phyloP scores from a whole-genome alignment of 2,113 vertebrate genomes.

The Sciurus niger region DNA sequence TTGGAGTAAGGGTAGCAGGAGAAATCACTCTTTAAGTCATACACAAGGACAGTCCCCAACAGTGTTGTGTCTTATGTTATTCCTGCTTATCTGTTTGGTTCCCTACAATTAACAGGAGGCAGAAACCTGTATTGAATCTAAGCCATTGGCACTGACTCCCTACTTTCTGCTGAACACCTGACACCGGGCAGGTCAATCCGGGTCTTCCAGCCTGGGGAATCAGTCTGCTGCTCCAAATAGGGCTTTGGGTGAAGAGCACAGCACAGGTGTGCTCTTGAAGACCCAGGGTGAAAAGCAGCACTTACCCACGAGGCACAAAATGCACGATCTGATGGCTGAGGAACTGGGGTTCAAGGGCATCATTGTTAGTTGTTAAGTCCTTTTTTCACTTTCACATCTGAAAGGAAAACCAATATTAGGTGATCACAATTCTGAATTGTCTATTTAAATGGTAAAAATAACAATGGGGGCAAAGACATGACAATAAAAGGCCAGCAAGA shows the following conservation, averaged over 20 bases:
- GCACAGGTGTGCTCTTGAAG: neutral
- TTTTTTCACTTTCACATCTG: conserved; percentile 63
- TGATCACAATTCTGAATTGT: neutral
- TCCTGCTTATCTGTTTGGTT: neutral
- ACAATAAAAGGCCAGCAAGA: neutral
- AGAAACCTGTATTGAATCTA: neutral
- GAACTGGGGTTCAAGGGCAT: conserved; percentile 37
- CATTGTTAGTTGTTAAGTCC: neutral
- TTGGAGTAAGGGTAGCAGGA: neutral
- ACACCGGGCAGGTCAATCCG: fast-evolving
- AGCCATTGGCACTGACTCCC: neutral
- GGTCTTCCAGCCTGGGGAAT: neutral
- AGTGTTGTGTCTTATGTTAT: fast-evolving
- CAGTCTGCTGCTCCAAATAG: neutral
- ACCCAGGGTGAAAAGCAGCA: neutral
- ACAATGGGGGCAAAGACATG: neutral
- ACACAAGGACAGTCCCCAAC: neutral
- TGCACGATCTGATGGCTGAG: fast-evolving
- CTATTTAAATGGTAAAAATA: neutral
- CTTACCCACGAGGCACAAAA: conserved; percentile 60
- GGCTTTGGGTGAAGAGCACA: neutral
- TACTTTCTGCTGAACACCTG: too few species aligned
- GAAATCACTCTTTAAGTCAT: neutral
- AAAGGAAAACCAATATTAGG: conserved; percentile 4
- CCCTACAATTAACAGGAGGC: neutral